These are phyloP conservation scores for Pseudomyrmex sp. DNA, from an alignment of 1,140 invertebrate species.

Conservation along the genomic window DNA sequence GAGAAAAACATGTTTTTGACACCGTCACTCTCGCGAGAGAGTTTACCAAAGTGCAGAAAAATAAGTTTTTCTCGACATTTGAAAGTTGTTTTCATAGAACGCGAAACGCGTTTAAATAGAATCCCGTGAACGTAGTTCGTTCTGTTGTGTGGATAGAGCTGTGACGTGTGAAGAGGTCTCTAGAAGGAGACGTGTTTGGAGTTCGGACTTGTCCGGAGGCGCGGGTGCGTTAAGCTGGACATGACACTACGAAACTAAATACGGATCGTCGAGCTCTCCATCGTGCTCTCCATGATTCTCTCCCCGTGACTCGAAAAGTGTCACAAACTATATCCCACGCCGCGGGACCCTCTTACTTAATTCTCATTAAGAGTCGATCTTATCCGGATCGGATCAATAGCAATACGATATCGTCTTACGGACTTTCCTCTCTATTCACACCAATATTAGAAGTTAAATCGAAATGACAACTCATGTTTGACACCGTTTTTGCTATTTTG, in stretches of 20 bases:
- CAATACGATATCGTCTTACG: conserved; percentile 62
- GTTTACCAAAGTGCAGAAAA: neutral
- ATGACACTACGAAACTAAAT: conserved; percentile 84
- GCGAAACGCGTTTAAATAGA: neutral
- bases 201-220: conserved; percentile 81
- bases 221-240: conserved; percentile 83
- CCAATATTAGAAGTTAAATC: conserved; percentile 31
- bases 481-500: too few species aligned
- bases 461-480: neutral
- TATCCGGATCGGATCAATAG: conserved; percentile 65
- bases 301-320: conserved; percentile 70
- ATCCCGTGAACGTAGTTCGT: conserved; percentile 42
- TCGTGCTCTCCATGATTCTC: conserved; percentile 64
- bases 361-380: conserved; percentile 72
- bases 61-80: neutral
- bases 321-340: conserved; percentile 72
- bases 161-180: conserved; percentile 74
- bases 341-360: conserved; percentile 76
- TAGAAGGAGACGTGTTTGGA: conserved; percentile 77
- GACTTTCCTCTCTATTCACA: conserved; percentile 35
- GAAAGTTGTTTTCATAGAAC: neutral
- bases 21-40: neutral
- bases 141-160: conserved; percentile 76
- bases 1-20: conserved; percentile 28
- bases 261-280: conserved; percentile 65